A percentile compares a stretch with the other conserved stretches of the same genome.
Evolutionary conservation across 2,113 vertebrate genomes (phyloP).

Genomic region (Miniopterus natalensis): DNA sequence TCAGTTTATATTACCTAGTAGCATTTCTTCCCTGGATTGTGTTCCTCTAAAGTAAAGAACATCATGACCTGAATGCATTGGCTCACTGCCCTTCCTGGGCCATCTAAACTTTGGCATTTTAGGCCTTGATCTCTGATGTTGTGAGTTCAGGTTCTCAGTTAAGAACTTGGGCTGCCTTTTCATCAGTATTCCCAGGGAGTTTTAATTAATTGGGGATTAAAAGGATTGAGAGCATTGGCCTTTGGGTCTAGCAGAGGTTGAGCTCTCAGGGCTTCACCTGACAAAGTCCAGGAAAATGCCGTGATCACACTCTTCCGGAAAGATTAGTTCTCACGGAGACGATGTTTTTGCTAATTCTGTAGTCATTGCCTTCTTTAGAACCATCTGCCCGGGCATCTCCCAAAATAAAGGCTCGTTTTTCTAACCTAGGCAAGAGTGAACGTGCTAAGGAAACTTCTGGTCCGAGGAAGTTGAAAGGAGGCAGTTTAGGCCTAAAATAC

Average conservation of each 20-base stretch:
- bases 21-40: conserved; percentile 22
- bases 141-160: conserved; percentile 58
- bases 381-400: not conserved
- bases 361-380: conserved; percentile 10
- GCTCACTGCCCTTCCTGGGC: not conserved
- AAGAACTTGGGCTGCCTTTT: not conserved
- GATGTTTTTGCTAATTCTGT: not conserved
- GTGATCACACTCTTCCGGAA: not conserved
- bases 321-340: not conserved
- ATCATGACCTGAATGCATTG: not conserved
- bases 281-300: conserved; percentile 34
- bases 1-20: not conserved
- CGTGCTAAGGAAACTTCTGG: not conserved
- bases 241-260: not conserved
- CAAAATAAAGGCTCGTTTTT: not conserved
- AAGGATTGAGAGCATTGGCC: conserved; percentile 15
- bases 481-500: not conserved
- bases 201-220: conserved; percentile 79
- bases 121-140: conserved; percentile 16
- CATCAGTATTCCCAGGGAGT: conserved; percentile 23
- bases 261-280: conserved; percentile 34
- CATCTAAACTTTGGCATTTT: not conserved
- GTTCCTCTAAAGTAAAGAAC: conserved; percentile 19
- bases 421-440: not conserved
- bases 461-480: not conserved